Evolutionary conservation across 2,888 invertebrate genomes (phyloP).

Genomic region (Muschampia plurimacula): DNA sequence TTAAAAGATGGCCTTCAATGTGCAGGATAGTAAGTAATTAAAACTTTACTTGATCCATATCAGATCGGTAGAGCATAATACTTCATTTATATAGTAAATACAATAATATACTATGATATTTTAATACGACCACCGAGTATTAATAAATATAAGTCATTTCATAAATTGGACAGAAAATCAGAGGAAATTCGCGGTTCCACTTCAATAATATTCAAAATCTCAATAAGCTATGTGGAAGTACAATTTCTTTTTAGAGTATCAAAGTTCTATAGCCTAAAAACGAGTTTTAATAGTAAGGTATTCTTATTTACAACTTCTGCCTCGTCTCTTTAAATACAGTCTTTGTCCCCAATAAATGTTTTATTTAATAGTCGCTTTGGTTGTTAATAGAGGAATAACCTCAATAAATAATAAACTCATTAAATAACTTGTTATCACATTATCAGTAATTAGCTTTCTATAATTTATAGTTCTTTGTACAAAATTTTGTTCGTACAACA

Average conservation of each 20-base stretch:
- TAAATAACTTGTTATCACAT: conserved; percentile 32
- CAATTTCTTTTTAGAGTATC: conserved; percentile 28
- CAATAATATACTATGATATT: conserved; percentile 11
- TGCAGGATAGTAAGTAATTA: neutral
- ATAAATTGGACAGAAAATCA: conserved; percentile 28
- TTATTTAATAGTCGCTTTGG: conserved; percentile 32
- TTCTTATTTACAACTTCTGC: conserved; percentile 27
- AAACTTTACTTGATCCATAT: neutral
- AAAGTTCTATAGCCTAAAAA: conserved; percentile 24
- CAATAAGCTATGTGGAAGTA: conserved; percentile 18
- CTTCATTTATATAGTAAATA: neutral
- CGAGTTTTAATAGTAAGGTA: conserved; percentile 14
- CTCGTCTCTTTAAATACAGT: conserved; percentile 31
- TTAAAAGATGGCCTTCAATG: neutral
- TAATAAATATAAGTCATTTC: conserved; percentile 11
- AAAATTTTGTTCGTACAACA: conserved; percentile 22
- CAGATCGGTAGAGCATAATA: neutral
- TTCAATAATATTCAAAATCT: conserved; percentile 9
- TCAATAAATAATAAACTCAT: conserved; percentile 37
- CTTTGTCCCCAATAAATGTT: conserved; percentile 31
- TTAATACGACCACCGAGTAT: conserved; percentile 19
- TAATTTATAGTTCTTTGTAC: conserved; percentile 26
- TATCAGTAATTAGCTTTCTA: conserved; percentile 16
- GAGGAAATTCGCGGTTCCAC: neutral
- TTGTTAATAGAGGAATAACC: conserved; percentile 33